Conservation (phyloP, 53 echinoderm and acorn worm species). For the Zoroaster sp. region DNA sequence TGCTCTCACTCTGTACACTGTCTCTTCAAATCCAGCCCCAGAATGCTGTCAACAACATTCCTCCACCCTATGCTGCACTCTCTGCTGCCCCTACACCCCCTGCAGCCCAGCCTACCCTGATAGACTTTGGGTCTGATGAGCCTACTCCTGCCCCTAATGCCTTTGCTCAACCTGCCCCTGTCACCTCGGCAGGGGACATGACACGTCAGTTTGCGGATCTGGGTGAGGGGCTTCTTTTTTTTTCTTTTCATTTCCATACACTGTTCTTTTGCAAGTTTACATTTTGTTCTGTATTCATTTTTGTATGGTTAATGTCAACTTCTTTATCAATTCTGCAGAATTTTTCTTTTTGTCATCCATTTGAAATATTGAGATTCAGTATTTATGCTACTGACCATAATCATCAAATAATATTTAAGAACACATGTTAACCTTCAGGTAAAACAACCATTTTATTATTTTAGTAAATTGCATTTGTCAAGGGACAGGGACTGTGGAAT, state of each 20-base stretch:
- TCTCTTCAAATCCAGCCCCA: not conserved
- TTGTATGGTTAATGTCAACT: too few relatives aligned
- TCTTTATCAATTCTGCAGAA: too few relatives aligned
- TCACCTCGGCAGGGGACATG: constrained; percentile 56
- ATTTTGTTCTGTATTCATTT: too few relatives aligned
- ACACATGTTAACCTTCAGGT: too few relatives aligned
- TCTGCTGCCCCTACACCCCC: constrained; percentile 21
- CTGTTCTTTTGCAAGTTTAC: not conserved
- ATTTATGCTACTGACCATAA: too few relatives aligned
- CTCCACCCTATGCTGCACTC: constrained; percentile 30
- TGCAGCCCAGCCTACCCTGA: constrained; percentile 60
- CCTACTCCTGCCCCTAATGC: constrained; percentile 44
- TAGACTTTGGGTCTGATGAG: constrained; percentile 69
- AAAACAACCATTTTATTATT: too few relatives aligned
- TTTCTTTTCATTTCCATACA: not conserved
- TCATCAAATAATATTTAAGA: too few relatives aligned
- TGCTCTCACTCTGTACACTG: not conserved
- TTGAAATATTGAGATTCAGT: too few relatives aligned
- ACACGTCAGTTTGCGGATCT: constrained; percentile 84
- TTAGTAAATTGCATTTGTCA: too few relatives aligned
- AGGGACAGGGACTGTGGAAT: too few relatives aligned
- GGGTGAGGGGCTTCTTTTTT: constrained; percentile 58
- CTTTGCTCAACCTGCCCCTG: constrained; percentile 32
- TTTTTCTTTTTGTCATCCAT: too few relatives aligned
- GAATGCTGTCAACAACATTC: constrained; percentile 29